These are phyloP conservation scores for Venturia canescens DNA, from an alignment of 1,140 invertebrate genomes.

Conservation along the genomic window DNA sequence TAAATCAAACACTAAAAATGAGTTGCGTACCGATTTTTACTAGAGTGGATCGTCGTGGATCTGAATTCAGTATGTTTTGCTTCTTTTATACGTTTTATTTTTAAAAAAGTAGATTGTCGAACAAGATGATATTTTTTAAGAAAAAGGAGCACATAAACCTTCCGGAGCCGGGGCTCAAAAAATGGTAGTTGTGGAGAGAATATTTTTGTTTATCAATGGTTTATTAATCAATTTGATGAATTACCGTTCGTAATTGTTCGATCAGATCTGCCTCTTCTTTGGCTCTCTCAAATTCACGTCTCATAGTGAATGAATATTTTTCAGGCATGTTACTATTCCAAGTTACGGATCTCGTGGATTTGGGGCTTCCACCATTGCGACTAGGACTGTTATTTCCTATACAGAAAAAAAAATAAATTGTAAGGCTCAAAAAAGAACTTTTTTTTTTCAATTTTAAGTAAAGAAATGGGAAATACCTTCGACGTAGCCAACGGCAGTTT, in stretches of 20 bases:
- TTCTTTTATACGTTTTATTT: too few species aligned
- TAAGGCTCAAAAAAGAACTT: background rate
- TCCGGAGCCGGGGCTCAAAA: too few species aligned
- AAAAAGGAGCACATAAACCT: too few species aligned
- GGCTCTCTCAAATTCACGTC: constrained; percentile 92
- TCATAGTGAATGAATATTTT: constrained; percentile 94
- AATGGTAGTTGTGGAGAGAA: too few species aligned
- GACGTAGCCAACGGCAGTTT: constrained; percentile 78
- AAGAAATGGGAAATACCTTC: constrained; percentile 69
- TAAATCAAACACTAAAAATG: too few species aligned
- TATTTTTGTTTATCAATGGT: constrained; percentile 47
- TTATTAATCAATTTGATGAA: constrained; percentile 60
- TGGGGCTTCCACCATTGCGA: constrained; percentile 71
- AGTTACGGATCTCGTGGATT: constrained; percentile 77
- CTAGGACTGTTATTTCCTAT: constrained; percentile 66
- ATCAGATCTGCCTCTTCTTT: constrained; percentile 93
- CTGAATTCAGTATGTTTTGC: too few species aligned
- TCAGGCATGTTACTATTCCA: constrained; percentile 86
- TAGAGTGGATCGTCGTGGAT: too few species aligned
- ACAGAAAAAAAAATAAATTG: background rate
- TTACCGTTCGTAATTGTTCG: constrained; percentile 89
- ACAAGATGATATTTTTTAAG: too few species aligned
- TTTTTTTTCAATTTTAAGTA: too few species aligned
- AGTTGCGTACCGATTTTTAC: too few species aligned
- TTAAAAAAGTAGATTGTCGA: too few species aligned